A percentile compares a stretch with the other conserved stretches of the same genome.
These are phyloP conservation scores for Flexamia atlantica DNA, from an alignment of 2,888 invertebrate species.

Conservation along the genomic window DNA sequence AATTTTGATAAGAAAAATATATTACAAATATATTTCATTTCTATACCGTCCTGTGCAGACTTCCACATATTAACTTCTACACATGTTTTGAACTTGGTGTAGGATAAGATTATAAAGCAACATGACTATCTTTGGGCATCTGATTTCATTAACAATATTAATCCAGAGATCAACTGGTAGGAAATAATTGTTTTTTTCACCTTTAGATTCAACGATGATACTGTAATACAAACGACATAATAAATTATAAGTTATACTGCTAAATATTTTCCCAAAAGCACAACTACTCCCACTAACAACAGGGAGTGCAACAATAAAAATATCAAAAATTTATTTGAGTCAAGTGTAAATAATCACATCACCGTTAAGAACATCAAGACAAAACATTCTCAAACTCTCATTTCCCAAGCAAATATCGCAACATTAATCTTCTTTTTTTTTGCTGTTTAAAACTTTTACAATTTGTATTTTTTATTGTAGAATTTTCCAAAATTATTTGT, in stretches of 20 bases:
- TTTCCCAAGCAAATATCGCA: not conserved
- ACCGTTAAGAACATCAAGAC: too few relatives aligned
- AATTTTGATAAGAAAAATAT: too few relatives aligned
- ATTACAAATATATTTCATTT: too few relatives aligned
- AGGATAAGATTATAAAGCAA: too few relatives aligned
- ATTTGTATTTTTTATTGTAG: constrained; percentile 7
- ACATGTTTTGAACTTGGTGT: too few relatives aligned
- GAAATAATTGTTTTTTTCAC: not conserved
- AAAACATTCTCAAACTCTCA: constrained; percentile 3
- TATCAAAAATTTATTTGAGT: not conserved
- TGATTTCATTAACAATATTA: not conserved
- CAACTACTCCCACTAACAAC: not conserved
- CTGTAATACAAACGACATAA: not conserved
- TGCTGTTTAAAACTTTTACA: not conserved
- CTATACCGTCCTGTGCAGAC: too few relatives aligned
- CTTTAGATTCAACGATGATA: not conserved
- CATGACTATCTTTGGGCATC: not conserved
- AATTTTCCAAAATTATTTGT: constrained; percentile 15
- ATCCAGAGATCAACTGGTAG: not conserved
- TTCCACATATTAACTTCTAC: too few relatives aligned
- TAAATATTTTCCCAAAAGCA: not conserved
- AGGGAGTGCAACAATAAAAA: not conserved
- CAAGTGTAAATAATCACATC: not conserved
- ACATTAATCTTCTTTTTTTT: not conserved
- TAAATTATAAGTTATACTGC: not conserved